Conservation (phyloP, 2,888 invertebrate species). For the Nomada fucata region DNA sequence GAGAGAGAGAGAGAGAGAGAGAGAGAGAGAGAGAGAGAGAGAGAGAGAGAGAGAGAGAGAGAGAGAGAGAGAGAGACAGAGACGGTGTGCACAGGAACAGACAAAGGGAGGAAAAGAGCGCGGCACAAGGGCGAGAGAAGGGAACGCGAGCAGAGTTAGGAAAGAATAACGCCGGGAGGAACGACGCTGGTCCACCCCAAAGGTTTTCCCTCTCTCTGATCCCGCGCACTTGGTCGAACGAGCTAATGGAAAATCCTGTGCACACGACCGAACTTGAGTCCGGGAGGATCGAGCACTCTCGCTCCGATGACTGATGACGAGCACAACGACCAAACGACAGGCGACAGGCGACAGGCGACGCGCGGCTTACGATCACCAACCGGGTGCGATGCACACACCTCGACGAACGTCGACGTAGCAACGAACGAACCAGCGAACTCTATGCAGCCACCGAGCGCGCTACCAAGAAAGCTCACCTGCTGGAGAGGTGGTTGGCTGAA, state of each 20-base stretch:
- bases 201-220: slow-evolving; percentile 69
- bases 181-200: slow-evolving; percentile 41
- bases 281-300: slow-evolving; percentile 66
- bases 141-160: slow-evolving; percentile 11
- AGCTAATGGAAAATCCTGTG: slow-evolving; percentile 71
- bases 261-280: slow-evolving; percentile 66
- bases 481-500: slow-evolving; percentile 71
- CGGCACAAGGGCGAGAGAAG: slow-evolving; percentile 8
- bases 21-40: background rate
- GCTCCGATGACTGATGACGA: slow-evolving; percentile 67
- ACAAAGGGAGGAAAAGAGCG: slow-evolving; percentile 13
- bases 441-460: slow-evolving; percentile 50
- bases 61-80: background rate
- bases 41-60: background rate
- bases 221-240: slow-evolving; percentile 76
- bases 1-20: background rate
- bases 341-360: slow-evolving; percentile 29
- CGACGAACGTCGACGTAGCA: slow-evolving; percentile 26
- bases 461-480: slow-evolving; percentile 70
- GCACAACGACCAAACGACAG: slow-evolving; percentile 13
- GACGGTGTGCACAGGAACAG: background rate
- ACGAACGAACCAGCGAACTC: slow-evolving; percentile 36
- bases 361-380: slow-evolving; percentile 33
- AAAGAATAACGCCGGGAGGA: slow-evolving; percentile 32
- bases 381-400: slow-evolving; percentile 33